Base-by-base conservation (phyloP, 2,888 invertebrate genomes). In the Noctua janthina region DNA sequence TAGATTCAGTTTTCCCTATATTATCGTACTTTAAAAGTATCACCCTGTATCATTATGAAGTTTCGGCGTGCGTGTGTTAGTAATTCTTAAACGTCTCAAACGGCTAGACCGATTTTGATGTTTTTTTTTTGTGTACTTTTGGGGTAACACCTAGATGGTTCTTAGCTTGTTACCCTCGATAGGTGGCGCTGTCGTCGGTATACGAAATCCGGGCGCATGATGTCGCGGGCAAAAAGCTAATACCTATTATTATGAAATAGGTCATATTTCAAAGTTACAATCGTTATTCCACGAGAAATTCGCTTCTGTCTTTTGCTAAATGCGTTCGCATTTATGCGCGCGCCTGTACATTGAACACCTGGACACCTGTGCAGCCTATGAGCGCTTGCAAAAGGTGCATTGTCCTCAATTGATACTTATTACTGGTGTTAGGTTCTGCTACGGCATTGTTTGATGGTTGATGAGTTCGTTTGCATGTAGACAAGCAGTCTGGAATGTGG, bases 341-440 rank as follows among this genome's bases (percentile, higher is more conserved):
- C 43, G 15, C 17, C n/a, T n/a, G 39, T 75, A 39, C 35, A 46
- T 35, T 17, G n/a, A 29, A 56, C 85, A 75, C 39, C 85, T 84
- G 75, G 69, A 46, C 80, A 86, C 80, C 76, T 83, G 79, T 49
- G 62, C 62, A 15, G 59, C 29, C 49, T 74, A 78, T 73, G 66
- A 23, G n/a, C 35, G 8, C n/a, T 76, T 64, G 67, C 15, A 49
- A 80, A 78, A 72, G 54, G 70, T 54, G 51, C 68, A 86, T 86
- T 86, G 85, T 86, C 76, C 71, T 76, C 80, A 76, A 78, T 62
- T 71, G 78, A 80, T 46, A 62, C 78, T 74, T 74, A 74, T 85
- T 67, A 43, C 56, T 51, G 29, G 29, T 59, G n/a, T 64, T 59
- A 59, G 75, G 43, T 49, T 66, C 46, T 86, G 75, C 86, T 85